Evolutionary conservation across 2,888 invertebrate species (phyloP), one percentile per base, ranked within the genome.

Genomic region (Nymphalis urticae): DNA sequence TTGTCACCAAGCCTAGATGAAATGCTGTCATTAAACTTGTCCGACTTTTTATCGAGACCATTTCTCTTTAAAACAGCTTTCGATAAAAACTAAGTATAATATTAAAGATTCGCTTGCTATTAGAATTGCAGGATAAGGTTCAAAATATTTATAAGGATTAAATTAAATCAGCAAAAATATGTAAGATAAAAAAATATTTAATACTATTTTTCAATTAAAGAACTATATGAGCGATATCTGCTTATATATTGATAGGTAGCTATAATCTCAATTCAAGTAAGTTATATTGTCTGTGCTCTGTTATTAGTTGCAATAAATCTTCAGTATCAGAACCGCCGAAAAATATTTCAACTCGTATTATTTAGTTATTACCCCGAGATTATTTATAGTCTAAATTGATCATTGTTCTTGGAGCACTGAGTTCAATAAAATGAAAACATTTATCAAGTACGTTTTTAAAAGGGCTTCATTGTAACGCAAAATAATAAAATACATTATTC

Each of bases 281-380:
- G 61, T 65, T 69, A 73, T 70, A 68, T 74, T 70, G 73, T 74
- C 73, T 75, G 78, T 72, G 77, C 79, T 76, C 76, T 77, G 79
- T 85, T 86, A 88, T 88, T 87, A 87, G 79, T 76, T 75, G 79
- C 82, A 80, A 82, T 88, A 88, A 88, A 88, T 86, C 77, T 77
- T 73, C 75, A 75, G 76, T 79, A 84, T 85, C 82, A 78, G 77
- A 76, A 70, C 72, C 48, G 48, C 73, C 64, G 66, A 68, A 74
- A 69, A 68, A 66, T 53, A 59, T 54, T 42, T 47, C 19, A 68
- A 64, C 21, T 47, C 36, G 13, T 32, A n/a, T 58, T 58, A 58
- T 58, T 42, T 42, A 58, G 58, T 58, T 58, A 58, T 58, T 58
- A 42, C 58, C 19, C 16, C n/a, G 19, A 10, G 42, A 42, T 42